Percentiles rank a stretch among this genome's conserved stretches.
phyloP scores from a whole-genome alignment of 2,113 vertebrate genomes.

The Parus major region DNA sequence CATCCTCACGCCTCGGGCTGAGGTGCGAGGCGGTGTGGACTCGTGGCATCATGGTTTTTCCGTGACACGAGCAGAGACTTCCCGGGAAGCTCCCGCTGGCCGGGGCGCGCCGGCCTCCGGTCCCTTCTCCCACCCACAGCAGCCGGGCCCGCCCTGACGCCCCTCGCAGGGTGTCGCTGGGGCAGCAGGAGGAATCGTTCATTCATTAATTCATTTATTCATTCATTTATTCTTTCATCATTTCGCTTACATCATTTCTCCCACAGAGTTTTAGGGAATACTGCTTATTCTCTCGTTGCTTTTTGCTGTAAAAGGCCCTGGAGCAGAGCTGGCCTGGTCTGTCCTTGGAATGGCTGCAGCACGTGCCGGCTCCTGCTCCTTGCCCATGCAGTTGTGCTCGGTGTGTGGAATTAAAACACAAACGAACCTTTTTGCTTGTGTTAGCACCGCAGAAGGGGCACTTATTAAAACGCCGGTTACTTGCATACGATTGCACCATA shows the following conservation, averaged over 20 bases:
- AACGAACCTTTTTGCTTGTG: fast-evolving
- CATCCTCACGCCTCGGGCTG: fast-evolving
- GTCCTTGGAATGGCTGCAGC: fast-evolving
- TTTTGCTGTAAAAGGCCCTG: not conserved
- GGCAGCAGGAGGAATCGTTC: not conserved
- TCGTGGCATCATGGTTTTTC: fast-evolving
- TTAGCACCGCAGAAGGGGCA: not conserved
- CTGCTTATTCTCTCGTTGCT: not conserved
- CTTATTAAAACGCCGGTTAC: not conserved
- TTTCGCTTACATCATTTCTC: fast-evolving
- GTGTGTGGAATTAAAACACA: not conserved
- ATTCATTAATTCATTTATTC: not conserved
- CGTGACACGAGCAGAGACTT: fast-evolving
- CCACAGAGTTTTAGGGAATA: not conserved
- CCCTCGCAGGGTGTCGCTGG: not conserved
- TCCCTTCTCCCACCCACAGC: not conserved
- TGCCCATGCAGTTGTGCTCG: fast-evolving
- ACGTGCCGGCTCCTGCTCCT: fast-evolving
- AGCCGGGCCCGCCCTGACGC: not conserved
- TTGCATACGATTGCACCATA: fast-evolving
- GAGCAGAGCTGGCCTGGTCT: not conserved
- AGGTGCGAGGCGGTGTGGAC: not conserved
- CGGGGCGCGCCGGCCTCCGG: not conserved
- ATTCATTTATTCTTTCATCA: not conserved
- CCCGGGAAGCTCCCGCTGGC: not conserved